Evolutionary conservation across 92 coral and sea anemone species (phyloP), one percentile per base, ranked within the genome.

Genomic region (Parazoanthus swiftii): DNA sequence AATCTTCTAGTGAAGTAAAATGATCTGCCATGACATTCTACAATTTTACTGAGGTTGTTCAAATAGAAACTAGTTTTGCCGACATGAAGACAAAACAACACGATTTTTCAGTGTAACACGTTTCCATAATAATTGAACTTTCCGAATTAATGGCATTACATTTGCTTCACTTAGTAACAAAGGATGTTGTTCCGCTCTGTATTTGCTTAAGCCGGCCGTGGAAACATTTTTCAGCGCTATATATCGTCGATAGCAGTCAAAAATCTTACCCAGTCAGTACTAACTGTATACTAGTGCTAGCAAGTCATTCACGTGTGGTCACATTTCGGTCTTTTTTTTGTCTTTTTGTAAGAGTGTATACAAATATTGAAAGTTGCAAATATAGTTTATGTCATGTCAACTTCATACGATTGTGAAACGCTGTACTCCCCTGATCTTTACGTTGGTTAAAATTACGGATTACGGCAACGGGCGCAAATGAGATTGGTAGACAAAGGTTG

Each of bases 141-240:
- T 39, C 80, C 80, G 35, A 37, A 76, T 76, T 76, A 76, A 37
- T 39, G 80, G 51, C 8, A 76, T 76, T 76, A 39, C 46, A 21
- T 14, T 76, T 23, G 25, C 3, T 76, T 39, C 51, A 39, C 54
- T 21, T 76, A 44, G 13, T 37, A 76, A 76, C 80, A 39, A 63
- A 63, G 21, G 7, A 21, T 63, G 25, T 20, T 18, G 7, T 63
- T 63, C 25, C 25, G 70, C 70, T 63, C 5, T 63, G 3, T 16
- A 63, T 63, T 63, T 63, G 70, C 21, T 58, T 20, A 0, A 3
- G 23, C 66, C 66, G 26, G 14, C 70, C 16, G 18, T 54, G 18
- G 13, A 46, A 48, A 48, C 51, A 48, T 48, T 48, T 0, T 8
- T 10, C 51, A 63, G 21, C 26, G 21, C n/a, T 18, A 3, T 63